Evolutionary conservation across 2,797 vertebrate genomes (phyloP), one percentile per base, ranked within the genome.

Genomic region (Cynopterus sphinx): DNA sequence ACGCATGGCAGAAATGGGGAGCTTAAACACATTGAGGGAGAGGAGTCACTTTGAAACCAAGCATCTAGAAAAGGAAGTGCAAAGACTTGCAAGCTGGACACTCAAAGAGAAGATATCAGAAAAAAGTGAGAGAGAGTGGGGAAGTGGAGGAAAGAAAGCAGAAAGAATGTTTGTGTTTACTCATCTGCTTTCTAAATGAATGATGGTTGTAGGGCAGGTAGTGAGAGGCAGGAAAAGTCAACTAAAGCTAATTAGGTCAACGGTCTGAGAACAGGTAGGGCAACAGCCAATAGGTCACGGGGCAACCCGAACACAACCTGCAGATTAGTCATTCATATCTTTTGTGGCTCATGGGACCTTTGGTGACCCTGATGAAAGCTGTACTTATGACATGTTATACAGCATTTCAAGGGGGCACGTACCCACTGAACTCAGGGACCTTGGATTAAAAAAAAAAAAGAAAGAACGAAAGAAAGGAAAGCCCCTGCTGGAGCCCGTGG

Each of bases 41-140:
- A 17, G 65, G 85, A 88, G 74, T 33, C 43, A 51, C 46, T 59
- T 9, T 36, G 87, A 93, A 90, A 87, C 39, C 65, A 82, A 46
- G n/a, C 39, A 67, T 51, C 24, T 70, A 36, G 12, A 36, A 90
- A 53, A 59, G 28, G 28, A 85, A 75, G 46, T 10, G 9, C 22
- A 70, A 43, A 46, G 71, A 59, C 17, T 41, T 51, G 49, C 46
- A 41, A 82, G 83, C 24, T 16, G 28, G n/a, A 39, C 49, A 22
- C 8, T 16, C 46, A 84, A 28, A 73, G 7, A 87, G 43, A 81
- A 75, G 65, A 28, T 39, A n/a, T 12, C 57, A 13, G 57, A 22
- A 85, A 90, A 49, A 59, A 63, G 1, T 26, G 8, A 36, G 70
- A 63, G 55, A 55, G 46, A 53, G 49, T 1, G 3, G 28, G 28